Evolutionary conservation across 2,888 invertebrate species (phyloP), one percentile per base, ranked within the genome.

Genomic region (Coecobrya sp.): DNA sequence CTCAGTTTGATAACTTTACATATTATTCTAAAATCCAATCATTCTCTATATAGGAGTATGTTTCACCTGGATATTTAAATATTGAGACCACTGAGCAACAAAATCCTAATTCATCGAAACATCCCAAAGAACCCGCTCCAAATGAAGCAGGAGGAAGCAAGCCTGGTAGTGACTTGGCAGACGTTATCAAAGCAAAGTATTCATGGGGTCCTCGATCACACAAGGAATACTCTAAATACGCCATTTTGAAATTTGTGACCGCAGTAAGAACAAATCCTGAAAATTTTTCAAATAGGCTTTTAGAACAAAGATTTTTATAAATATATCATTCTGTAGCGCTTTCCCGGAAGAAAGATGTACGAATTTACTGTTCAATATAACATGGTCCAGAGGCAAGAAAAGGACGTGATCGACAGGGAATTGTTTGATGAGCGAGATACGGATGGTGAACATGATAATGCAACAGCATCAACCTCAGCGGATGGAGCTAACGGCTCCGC

Each of bases 191-290:
- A 11, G 65, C 81, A 16, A 91, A 92, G 19, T 95, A 95, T 62
- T 88, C 92, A 2, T 95, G 95, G 95, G 95, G 95, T n/a, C 86
- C 87, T 0, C 65, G 95, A 86, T 87, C 95, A 5, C 87, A 94
- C 0, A 91, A 92, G 19, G 95, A 95, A 91, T 94, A 93, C 49
- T 92, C 91, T 16, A 95, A 93, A 87, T 92, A 87, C 25, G 52
- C 27, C 1, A 92, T 95, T 10, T 86, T 94, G 1, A 94, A 94
- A 55, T 95, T 93, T 92, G 94, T 94, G 11, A 49, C 92, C 1
- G 89, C 91, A 45, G 94, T 94, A 92, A 89, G 76, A 16, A 62
- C n/a, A n/a, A n/a, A n/a, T n/a, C n/a, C 52, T 62, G 45, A 11
- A 16, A 22, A 25, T 65, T 62, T 22, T 25, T n/a, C 19, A 2